Percentiles rank a stretch among this genome's conserved stretches.
Evolutionary conservation across 2,797 vertebrate genomes (phyloP).

Genomic region (Selene dorsalis): DNA sequence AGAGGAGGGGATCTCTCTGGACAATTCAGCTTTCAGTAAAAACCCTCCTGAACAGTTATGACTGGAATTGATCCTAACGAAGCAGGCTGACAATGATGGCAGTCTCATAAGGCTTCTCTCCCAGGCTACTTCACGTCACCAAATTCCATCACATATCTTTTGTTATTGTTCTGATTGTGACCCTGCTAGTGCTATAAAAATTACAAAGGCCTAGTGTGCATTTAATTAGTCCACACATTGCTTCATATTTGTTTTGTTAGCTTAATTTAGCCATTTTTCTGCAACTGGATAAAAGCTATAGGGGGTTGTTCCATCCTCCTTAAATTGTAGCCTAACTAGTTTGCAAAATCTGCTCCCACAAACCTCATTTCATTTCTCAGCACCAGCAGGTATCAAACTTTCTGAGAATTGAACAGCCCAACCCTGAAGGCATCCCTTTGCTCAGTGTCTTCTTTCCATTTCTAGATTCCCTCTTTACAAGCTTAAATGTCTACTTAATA

Average conservation of each 20-base stretch:
- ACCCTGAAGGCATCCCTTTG: conserved; percentile 83
- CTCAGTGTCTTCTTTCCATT: conserved; percentile 85
- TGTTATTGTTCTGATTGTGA: background rate
- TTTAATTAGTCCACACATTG: background rate
- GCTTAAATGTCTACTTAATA: conserved; percentile 91
- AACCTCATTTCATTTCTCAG: conserved; percentile 65
- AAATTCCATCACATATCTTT: too few species aligned
- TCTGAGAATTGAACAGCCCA: conserved; percentile 71
- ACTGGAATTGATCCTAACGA: too few species aligned
- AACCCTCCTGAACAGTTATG: too few species aligned
- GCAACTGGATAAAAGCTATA: background rate
- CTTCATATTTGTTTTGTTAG: background rate
- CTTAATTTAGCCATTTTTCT: background rate
- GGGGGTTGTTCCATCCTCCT: background rate
- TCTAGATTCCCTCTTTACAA: conserved; percentile 86
- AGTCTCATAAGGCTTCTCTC: too few species aligned
- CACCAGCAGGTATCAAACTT: conserved; percentile 77
- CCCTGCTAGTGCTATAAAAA: background rate
- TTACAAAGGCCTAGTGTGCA: background rate
- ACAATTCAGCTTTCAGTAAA: too few species aligned
- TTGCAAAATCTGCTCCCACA: conserved; percentile 55
- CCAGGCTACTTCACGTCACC: too few species aligned
- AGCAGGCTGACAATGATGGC: too few species aligned
- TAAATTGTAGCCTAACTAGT: conserved; percentile 36
- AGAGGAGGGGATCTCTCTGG: too few species aligned